Evolutionary conservation across 30 jellyfish, hydroid and myxozoan genomes (phyloP).

Genomic region (Hydra vulgaris): DNA sequence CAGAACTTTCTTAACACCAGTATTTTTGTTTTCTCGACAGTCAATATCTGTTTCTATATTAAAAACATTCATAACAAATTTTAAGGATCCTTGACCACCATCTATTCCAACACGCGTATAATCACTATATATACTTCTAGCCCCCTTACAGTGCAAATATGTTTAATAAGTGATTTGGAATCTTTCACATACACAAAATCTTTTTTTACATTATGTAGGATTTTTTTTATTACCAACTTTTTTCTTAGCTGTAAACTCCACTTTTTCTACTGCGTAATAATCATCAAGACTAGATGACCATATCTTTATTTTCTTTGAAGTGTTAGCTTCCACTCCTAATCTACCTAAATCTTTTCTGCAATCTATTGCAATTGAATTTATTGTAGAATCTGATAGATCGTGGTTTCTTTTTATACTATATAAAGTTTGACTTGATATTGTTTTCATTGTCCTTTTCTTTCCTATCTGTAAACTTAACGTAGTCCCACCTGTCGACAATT

Average conservation of each 20-base stretch:
- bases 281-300: not conserved
- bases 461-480: not conserved
- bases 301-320: not conserved
- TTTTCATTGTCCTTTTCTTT: not conserved
- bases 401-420: not conserved
- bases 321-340: not conserved
- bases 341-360: not conserved
- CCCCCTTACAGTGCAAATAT: not conserved
- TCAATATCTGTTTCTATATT: not conserved
- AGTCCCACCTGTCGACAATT: not conserved
- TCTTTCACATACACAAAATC: not conserved
- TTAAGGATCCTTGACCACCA: not conserved
- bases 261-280: not conserved
- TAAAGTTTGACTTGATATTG: not conserved
- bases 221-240: not conserved
- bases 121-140: not conserved
- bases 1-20: not conserved
- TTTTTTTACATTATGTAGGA: not conserved
- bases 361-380: not conserved
- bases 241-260: not conserved
- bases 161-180: not conserved
- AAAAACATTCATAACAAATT: not conserved
- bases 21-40: not conserved
- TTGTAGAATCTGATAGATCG: not conserved
- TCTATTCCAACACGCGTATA: not conserved